Percentiles rank a stretch among this genome's conserved stretches.
These are phyloP conservation scores for Ennomos erosarius DNA, from an alignment of 2,888 invertebrate genomes.

Conservation along the genomic window DNA sequence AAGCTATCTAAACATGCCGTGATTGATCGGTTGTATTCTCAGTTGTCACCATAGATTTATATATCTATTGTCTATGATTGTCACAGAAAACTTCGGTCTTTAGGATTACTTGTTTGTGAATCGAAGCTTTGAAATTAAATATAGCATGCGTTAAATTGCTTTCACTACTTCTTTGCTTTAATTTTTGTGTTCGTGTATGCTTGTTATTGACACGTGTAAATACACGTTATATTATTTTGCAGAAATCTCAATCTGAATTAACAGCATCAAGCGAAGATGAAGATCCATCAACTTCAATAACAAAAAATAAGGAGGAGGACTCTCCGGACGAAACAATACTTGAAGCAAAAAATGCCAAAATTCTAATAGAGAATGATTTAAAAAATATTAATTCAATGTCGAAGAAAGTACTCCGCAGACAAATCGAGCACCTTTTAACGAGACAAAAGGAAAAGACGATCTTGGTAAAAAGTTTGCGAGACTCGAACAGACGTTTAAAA, in stretches of 20 bases:
- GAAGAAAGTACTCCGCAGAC: conserved; percentile 17
- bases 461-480: conserved; percentile 5
- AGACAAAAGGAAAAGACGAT: conserved; percentile 1
- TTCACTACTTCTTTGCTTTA: no score
- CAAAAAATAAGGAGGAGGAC: neutral
- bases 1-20: no score
- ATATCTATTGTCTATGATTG: no score
- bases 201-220: no score
- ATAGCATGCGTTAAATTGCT: no score
- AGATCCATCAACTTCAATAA: conserved; percentile 2
- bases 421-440: conserved; percentile 7
- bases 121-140: no score
- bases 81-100: no score
- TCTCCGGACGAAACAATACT: neutral
- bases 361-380: neutral
- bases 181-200: no score
- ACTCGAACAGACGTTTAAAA: conserved; percentile 13
- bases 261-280: conserved; percentile 1
- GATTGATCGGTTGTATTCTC: no score
- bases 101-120: no score
- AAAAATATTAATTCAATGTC: neutral
- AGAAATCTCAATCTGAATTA: neutral
- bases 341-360: neutral
- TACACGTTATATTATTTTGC: neutral
- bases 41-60: no score